phyloP scores from a whole-genome alignment of 2,113 vertebrate species.

The Antechinus stuartii region DNA sequence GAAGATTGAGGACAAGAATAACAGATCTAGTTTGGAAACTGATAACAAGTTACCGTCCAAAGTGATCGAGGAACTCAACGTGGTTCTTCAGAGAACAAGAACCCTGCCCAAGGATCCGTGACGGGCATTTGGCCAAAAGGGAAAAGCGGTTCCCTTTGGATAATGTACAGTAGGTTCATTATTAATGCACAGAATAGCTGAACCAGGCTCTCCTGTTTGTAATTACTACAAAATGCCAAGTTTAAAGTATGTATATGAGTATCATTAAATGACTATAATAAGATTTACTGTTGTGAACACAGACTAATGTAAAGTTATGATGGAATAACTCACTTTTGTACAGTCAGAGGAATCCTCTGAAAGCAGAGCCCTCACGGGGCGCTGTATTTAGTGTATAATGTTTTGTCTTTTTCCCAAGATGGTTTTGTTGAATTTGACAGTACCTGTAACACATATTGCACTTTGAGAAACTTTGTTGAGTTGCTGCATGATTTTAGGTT shows the following conservation, averaged over 20 bases:
- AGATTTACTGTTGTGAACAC: slow-evolving; percentile 56
- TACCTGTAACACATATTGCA: slow-evolving; percentile 63
- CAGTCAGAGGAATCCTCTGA: neutral
- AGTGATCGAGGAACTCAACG: slow-evolving; percentile 91
- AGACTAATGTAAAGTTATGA: slow-evolving; percentile 59
- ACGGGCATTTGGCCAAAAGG: slow-evolving; percentile 57
- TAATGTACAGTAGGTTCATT: slow-evolving; percentile 4
- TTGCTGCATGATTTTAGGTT: slow-evolving; percentile 65
- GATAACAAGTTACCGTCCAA: slow-evolving; percentile 86
- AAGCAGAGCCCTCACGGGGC: slow-evolving; percentile 50
- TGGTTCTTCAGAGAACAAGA: slow-evolving; percentile 89
- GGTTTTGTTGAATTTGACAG: slow-evolving; percentile 65
- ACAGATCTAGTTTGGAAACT: slow-evolving; percentile 68
- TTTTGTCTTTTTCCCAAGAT: slow-evolving; percentile 18
- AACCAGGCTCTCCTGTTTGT: neutral
- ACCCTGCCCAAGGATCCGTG: slow-evolving; percentile 74
- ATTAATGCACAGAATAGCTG: slow-evolving; percentile 16
- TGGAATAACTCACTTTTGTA: slow-evolving; percentile 50
- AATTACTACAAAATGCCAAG: neutral
- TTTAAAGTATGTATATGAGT: slow-evolving; percentile 57
- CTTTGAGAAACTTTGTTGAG: slow-evolving; percentile 70
- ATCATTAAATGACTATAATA: slow-evolving; percentile 48
- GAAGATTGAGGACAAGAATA: slow-evolving; percentile 75
- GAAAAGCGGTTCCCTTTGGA: slow-evolving; percentile 56
- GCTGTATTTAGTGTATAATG: slow-evolving; percentile 51